Evolutionary conservation across 2,797 vertebrate species (phyloP).

Genomic region (Sebastes glaucus): DNA sequence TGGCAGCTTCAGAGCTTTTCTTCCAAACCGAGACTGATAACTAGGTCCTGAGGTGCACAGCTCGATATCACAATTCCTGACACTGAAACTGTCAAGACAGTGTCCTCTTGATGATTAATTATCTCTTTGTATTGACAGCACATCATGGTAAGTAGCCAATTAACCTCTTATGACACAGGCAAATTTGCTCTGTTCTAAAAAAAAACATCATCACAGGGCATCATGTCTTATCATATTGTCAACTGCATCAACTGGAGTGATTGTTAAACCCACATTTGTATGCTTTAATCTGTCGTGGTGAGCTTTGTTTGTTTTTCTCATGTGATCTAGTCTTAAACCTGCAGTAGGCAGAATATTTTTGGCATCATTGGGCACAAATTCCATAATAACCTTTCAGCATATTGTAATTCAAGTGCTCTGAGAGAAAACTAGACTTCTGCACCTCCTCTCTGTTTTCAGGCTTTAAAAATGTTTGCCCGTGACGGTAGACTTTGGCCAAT

Average conservation of each 20-base stretch:
- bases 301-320: not conserved
- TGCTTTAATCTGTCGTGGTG: not conserved
- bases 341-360: no score
- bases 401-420: no score
- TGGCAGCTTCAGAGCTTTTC: not conserved
- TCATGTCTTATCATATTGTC: not conserved
- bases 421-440: rapidly evolving
- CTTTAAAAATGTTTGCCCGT: no score
- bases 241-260: not conserved
- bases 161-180: conserved; percentile 16
- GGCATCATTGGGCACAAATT: no score
- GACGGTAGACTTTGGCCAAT: no score
- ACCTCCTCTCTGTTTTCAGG: no score
- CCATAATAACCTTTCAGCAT: no score
- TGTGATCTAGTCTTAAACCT: not conserved
- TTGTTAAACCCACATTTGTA: not conserved
- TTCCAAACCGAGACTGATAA: not conserved
- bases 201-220: not conserved
- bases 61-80: conserved; percentile 1
- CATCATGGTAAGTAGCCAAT: conserved; percentile 13
- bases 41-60: not conserved
- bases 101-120: not conserved
- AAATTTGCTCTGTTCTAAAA: conserved; percentile 10
- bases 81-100: conserved; percentile 13
- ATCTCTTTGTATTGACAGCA: conserved; percentile 11